Percentiles rank a stretch among this genome's conserved stretches.
Evolutionary conservation across 2,113 vertebrate species (phyloP).

Genomic region (Sapayoa aenigma): DNA sequence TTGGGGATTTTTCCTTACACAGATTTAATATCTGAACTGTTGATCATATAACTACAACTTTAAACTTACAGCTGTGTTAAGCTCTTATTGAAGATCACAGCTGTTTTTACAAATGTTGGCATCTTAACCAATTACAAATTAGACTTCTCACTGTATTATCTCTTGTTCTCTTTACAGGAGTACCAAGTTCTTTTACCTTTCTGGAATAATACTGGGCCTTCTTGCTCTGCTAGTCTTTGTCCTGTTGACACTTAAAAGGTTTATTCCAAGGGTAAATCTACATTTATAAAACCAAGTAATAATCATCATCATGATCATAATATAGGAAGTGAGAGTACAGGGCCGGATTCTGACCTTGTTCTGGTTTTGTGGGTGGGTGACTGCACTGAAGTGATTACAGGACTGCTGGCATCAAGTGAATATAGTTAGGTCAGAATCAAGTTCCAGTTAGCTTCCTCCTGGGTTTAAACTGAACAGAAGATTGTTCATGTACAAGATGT

Average conservation of each 20-base stretch:
- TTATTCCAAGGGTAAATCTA: conserved; percentile 74
- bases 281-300: not conserved
- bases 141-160: not conserved
- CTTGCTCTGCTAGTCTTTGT: conserved; percentile 72
- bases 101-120: not conserved
- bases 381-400: not conserved
- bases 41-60: not conserved
- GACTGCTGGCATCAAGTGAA: not conserved
- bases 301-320: not conserved
- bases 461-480: not conserved
- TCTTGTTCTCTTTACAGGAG: conserved; percentile 67
- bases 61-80: not conserved
- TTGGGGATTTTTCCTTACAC: not conserved
- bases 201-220: conserved; percentile 70
- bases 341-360: not conserved
- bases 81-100: not conserved
- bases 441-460: not conserved
- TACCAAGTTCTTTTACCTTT: conserved; percentile 71
- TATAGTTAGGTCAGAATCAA: not conserved
- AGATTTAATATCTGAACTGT: not conserved
- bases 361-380: not conserved
- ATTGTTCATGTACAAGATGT: not conserved
- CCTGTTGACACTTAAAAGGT: conserved; percentile 71
- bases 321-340: not conserved
- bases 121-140: not conserved